Base-by-base conservation (phyloP, 2,888 invertebrate species). In the Panopea generosa region DNA sequence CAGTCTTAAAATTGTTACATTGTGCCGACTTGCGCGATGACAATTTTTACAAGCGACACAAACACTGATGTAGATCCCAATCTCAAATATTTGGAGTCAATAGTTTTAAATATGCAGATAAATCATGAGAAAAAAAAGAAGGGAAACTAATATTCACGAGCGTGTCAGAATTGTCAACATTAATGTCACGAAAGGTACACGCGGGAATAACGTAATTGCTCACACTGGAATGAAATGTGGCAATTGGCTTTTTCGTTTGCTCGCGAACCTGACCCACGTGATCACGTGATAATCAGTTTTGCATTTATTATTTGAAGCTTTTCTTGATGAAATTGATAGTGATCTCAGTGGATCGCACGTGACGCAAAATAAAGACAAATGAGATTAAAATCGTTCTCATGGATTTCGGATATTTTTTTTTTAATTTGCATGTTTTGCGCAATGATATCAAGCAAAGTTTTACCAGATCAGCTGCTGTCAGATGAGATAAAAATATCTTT, bases 301-400 rank as follows among this genome's bases (percentile, higher is more conserved):
- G 53, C 53, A 53, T 53, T 53, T 53, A 53, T 20, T 53, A 22
- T 53, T 53, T 16, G 40, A 40, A 40, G 7, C 40, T 40, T 40
- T 40, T 40, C 40, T 40, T 55, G 33, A 27, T 27, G 55, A 33
- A 55, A 29, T 55, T 55, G 55, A 55, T 55, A 55, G 29, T 7
- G 55, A 55, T 55, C 55, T 26, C 29, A 9, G 27, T n/a, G 55
- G 55, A 55, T 26, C 16, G 9, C 33, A 29, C 55, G 55, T 55
- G 55, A 55, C 33, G 16, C 14, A 24, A 55, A 55, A 55, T 55
- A 55, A 55, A 55, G 55, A 55, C 29, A 26, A 55, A 55, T 55
- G 27, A 16, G 55, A 55, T 55, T 26, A 55, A 55, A 55, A 55
- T 26, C 20, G 55, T 40, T 16, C 40, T 40, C 40, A 16, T 40